Evolutionary conservation across 2,888 invertebrate genomes (phyloP), one percentile per base, ranked within the genome.

Genomic region (Hoplodrina blanda): DNA sequence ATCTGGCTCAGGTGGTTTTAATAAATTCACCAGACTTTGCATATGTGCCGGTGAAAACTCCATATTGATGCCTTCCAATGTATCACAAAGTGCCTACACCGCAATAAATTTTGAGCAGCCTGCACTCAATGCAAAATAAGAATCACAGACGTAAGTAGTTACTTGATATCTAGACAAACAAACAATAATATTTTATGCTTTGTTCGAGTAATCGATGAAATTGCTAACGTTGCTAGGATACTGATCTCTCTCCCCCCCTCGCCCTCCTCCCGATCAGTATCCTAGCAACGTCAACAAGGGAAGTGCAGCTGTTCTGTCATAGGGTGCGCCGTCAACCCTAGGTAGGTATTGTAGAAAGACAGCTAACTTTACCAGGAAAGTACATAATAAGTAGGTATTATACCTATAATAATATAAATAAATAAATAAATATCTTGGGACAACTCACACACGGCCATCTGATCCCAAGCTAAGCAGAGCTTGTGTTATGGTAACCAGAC

Each of bases 1-100:
- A 62, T 95, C 96, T 33, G 93, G 93, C 81, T 95, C 96, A 8
- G 96, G 94, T 41, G 91, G 89, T 61, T 89, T 88, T 25, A 96
- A 80, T 70, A 96, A 69, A 61, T 92, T 93, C 2, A 85, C 90
- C 66, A 96, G 87, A 71, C 93, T 91, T 64, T 90, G 83, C 89
- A 96, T 91, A 25, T 88, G 85, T n/a, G 79, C 85, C 3, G 90
- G 85, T 1, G 92, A 85, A 71, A 95, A 92, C 54, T 92, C 91
- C 62, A 91, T 92, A 89, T 68, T 76, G 20, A 50, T 25, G 20
- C 11, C 17, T 52, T 46, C 5, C 5, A 11, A 62, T 15, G 25
- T 13, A n/a, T 25, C 11, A 53, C 37, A 37, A 25, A 37, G 13
- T 19, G 30, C 7, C 19, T 55, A 41, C 0, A 55, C 20, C n/a